Percentiles rank a stretch among this genome's conserved stretches.
Evolutionary conservation across 2,113 vertebrate species (phyloP).

Genomic region (Lagopus muta): DNA sequence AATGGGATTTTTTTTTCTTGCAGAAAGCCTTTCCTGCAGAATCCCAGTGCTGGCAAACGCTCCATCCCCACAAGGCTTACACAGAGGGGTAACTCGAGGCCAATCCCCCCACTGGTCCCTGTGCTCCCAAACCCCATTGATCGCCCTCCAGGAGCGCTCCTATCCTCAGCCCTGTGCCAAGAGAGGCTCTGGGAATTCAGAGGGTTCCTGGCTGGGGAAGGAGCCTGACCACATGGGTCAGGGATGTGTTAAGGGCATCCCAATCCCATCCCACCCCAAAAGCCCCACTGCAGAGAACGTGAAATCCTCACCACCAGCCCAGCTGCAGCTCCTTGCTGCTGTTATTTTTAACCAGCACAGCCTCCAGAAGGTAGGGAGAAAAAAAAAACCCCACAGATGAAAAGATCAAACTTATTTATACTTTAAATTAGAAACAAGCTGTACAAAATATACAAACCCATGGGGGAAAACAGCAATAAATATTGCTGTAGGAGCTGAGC

Average conservation of each 20-base stretch:
- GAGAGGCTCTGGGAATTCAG: neutral
- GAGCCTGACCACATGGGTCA: rapidly evolving
- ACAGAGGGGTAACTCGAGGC: no score
- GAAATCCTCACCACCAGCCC: neutral
- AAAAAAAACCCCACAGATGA: neutral
- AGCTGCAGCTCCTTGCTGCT: rapidly evolving
- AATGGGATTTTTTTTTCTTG: neutral
- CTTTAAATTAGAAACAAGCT: slow-evolving; percentile 30
- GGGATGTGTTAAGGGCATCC: neutral
- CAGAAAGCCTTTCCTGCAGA: no score
- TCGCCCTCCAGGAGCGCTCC: rapidly evolving
- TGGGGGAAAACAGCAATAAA: neutral
- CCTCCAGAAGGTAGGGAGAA: slow-evolving; percentile 41
- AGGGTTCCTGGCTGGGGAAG: neutral
- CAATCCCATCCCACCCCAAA: rapidly evolving
- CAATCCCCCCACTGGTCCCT: rapidly evolving
- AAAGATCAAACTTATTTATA: slow-evolving; percentile 57
- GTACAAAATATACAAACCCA: neutral
- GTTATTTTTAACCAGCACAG: slow-evolving; percentile 42
- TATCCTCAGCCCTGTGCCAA: neutral
- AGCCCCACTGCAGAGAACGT: rapidly evolving
- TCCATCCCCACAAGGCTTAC: neutral
- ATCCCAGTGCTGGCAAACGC: rapidly evolving
- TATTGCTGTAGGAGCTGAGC: neutral
- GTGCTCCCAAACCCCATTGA: rapidly evolving